phyloP scores from a whole-genome alignment of 2,113 vertebrate genomes.

The Halcyon malimbica region DNA sequence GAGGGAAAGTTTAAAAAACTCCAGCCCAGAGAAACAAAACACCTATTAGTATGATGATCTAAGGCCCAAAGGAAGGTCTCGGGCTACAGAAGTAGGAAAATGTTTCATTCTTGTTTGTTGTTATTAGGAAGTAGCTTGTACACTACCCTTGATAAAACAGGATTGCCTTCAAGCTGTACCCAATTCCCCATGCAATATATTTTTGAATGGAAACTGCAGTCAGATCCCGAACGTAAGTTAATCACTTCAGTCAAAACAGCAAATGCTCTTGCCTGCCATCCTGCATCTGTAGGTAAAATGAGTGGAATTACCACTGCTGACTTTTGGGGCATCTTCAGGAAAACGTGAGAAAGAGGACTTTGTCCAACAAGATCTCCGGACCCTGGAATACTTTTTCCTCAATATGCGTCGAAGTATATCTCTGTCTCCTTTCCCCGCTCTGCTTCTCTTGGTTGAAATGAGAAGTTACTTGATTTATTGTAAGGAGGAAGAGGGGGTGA shows the following conservation, averaged over 20 bases:
- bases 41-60: neutral
- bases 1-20: neutral
- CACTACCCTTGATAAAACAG: neutral
- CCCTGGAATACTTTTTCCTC: neutral
- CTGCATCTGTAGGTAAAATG: neutral
- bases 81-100: neutral
- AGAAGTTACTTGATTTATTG: slow-evolving; percentile 30
- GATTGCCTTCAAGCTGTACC: slow-evolving; percentile 17
- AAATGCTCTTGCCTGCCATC: neutral
- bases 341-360: slow-evolving; percentile 1
- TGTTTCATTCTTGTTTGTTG: neutral
- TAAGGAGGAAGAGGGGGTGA: neutral
- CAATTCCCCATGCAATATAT: neutral
- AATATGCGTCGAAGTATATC: neutral
- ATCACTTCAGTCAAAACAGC: slow-evolving; percentile 19
- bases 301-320: neutral
- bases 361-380: neutral
- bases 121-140: neutral
- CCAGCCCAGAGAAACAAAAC: neutral
- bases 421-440: neutral
- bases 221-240: neutral
- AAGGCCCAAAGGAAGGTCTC: neutral
- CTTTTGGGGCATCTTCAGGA: neutral
- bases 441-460: slow-evolving; percentile 39
- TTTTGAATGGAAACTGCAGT: slow-evolving; percentile 17